Evolutionary conservation across 2,113 vertebrate genomes (phyloP), one percentile per base, ranked within the genome.

Genomic region (Microtus pennsylvanicus): DNA sequence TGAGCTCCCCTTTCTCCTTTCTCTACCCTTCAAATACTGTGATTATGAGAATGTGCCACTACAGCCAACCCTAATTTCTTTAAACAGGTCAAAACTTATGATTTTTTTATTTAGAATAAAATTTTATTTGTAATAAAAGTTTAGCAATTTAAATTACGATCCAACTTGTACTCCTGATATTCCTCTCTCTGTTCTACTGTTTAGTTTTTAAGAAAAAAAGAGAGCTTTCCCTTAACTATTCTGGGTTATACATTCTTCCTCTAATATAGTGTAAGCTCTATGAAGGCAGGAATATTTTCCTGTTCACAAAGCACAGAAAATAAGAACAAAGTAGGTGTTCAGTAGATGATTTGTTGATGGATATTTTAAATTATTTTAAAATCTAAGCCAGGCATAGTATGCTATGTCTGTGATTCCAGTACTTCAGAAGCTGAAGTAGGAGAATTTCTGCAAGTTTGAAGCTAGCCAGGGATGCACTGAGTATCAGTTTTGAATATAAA

Each of bases 11-110:
- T 33, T 50, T 26, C 26, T 30, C 74, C 78, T 55, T 19, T 22
- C 52, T 58, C 52, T 10, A 21, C 87, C 14, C 86, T 8, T 67
- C 28, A 94, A 94, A 58, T 89, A 35, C 30, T 55, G 50, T 52
- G 45, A 78, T 50, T 52, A 78, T 16, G 47, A 17, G 28, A 14
- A 7, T 80, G 30, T 19, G 7, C 77, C 30, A 80, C 30, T 28
- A 80, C 16, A 45, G 76, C 76, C 42, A 45, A 28, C 24, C 45
- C 76, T 50, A 50, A 50, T 65, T 96, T 45, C 82, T 91, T 89
- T 74, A 80, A 91, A 89, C 45, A 88, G 70, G n/a, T 93, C 45
- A 78, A 87, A 82, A 90, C 85, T 28, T 58, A n/a, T 67, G 55
- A 81, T 42, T 55, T 82, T 91, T 95, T 82, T 70, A 76, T 76